A percentile compares a stretch with the other conserved stretches of the same genome.
These are phyloP conservation scores for Brachionichthys hirsutus DNA, from an alignment of 2,113 vertebrate species.

Conservation along the genomic window DNA sequence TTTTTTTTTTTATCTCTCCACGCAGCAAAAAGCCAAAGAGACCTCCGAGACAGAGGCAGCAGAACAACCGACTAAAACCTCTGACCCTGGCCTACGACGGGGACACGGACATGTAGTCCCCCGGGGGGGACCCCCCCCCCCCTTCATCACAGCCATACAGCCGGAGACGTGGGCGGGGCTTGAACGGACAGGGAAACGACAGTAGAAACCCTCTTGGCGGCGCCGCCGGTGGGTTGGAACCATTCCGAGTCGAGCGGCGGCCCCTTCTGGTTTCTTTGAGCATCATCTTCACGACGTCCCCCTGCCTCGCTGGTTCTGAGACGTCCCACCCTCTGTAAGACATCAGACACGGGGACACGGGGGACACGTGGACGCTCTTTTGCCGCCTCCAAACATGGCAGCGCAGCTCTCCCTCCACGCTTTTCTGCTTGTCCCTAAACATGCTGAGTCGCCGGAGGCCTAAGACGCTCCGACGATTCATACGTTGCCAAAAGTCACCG, in stretches of 20 bases:
- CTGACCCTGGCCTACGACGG: slow-evolving; percentile 98
- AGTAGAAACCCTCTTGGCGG: slow-evolving; percentile 50
- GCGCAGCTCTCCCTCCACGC: slow-evolving; percentile 41
- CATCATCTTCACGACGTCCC: slow-evolving; percentile 44
- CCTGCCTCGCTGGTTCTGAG: background rate
- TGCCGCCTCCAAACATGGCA: slow-evolving; percentile 41
- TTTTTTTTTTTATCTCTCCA: slow-evolving; percentile 45
- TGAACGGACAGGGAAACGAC: slow-evolving; percentile 30
- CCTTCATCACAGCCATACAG: slow-evolving; percentile 40
- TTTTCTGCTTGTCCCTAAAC: slow-evolving; percentile 58
- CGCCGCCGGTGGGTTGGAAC: slow-evolving; percentile 42
- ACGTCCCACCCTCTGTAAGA: slow-evolving; percentile 10
- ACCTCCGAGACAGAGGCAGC: slow-evolving; percentile 94
- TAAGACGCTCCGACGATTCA: slow-evolving; percentile 61
- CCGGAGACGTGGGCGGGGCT: slow-evolving; percentile 42
- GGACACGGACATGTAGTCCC: slow-evolving; percentile 92
- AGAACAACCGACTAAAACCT: slow-evolving; percentile 96
- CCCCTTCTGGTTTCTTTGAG: slow-evolving; percentile 11
- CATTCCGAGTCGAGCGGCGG: slow-evolving; percentile 31
- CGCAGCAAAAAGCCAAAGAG: slow-evolving; percentile 99
- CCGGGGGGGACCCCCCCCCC: slow-evolving; percentile 13
- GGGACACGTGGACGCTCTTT: slow-evolving; percentile 14
- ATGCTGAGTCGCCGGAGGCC: slow-evolving; percentile 69
- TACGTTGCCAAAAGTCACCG: slow-evolving; percentile 74
- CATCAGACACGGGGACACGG: slow-evolving; percentile 13